Percentiles rank a stretch among this genome's conserved stretches.
Conservation (phyloP, 2,113 vertebrate species). For the Gadus chalcogrammus region DNA sequence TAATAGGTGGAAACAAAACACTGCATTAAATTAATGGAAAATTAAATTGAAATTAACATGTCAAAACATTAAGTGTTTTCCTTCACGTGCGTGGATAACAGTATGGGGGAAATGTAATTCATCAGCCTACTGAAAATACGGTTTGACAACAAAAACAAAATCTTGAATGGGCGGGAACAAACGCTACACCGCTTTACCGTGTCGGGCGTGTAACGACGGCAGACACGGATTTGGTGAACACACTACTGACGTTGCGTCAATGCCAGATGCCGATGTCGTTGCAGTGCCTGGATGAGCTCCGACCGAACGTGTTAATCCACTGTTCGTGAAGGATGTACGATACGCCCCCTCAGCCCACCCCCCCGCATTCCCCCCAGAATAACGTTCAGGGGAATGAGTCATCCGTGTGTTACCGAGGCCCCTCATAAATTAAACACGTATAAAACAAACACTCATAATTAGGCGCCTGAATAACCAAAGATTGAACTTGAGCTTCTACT, state of each 20-base stretch:
- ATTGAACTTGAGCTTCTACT: slow-evolving; percentile 46
- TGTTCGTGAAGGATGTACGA: slow-evolving; percentile 19
- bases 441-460: slow-evolving; percentile 56
- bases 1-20: slow-evolving; percentile 13
- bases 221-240: too few species aligned
- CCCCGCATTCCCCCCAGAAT: slow-evolving; percentile 7
- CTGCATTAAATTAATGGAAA: not conserved
- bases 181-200: too few species aligned
- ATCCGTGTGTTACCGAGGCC: slow-evolving; percentile 19
- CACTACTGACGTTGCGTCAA: too few species aligned
- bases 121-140: too few species aligned
- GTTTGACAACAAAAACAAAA: too few species aligned
- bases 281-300: slow-evolving; percentile 3
- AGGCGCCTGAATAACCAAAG: slow-evolving; percentile 49
- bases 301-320: slow-evolving; percentile 10
- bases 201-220: too few species aligned
- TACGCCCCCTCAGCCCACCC: not conserved
- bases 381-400: slow-evolving; percentile 29
- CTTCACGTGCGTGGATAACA: too few species aligned
- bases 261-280: too few species aligned
- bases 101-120: too few species aligned
- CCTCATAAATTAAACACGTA: slow-evolving; percentile 55
- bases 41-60: too few species aligned
- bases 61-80: too few species aligned
- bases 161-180: too few species aligned